Base-by-base conservation (phyloP, 1,140 invertebrate species). In the Macrostomum lignano region DNA sequence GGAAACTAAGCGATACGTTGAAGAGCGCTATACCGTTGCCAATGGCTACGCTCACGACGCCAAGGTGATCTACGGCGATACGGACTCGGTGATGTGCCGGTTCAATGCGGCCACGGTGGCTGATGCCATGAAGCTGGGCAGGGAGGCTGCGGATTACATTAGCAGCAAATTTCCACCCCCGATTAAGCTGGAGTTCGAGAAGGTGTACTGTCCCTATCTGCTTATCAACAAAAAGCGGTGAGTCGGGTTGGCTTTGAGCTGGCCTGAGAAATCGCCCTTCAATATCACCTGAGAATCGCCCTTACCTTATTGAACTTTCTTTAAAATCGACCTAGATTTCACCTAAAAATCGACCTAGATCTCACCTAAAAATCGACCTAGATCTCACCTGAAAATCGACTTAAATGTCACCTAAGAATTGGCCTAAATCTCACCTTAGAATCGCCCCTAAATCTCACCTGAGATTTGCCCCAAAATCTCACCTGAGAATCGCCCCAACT, bases 11-110 rank as follows among this genome's bases (percentile, higher is more conserved):
- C 67, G 73, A 38, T 73, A 77, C 62, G 84, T 98, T 0, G 88
- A 98, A 57, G 65, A 72, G 30, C 69, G 71, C 17, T 71, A 57
- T 71, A 76, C 49, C 62, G 66, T 37, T 46, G 63, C 38, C 11
- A 93, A 93, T 65, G 82, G 82, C 2, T 93, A 91, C 49, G 65
- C 71, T 44, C 67, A 77, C 53, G 72, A 93, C 63, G 77, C 84
- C 13, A 55, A 66, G 61, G 66, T 98, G 13, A 81, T 98, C 43
- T 98, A 99, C 55, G 91, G 91, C 29, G 91, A 98, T 49, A 99
- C 91, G 0, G 91, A 99, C 65, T 98, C 91, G 15, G 88, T 98
- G 0, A 99, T 99, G 91, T 75, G 96, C 4, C 84, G 88, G 48
- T 99, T 99, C 67, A 82, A 84, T 30, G 78, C 84, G 0, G 69